phyloP scores from a whole-genome alignment of 2,888 invertebrate genomes.

The Eucriotettix oculatus region DNA sequence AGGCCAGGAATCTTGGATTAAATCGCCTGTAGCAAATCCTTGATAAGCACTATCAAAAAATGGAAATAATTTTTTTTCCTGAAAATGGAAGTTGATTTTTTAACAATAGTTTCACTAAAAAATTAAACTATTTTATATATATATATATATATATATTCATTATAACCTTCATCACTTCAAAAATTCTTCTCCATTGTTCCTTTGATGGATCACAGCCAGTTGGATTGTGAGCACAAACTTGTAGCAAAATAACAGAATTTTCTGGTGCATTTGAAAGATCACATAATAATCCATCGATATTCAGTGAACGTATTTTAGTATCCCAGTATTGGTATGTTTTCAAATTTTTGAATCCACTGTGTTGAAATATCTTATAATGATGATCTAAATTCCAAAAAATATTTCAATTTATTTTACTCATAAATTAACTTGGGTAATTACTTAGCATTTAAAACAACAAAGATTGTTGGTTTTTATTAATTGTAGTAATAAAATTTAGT shows the following conservation, averaged over 20 bases:
- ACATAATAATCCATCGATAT: conserved; percentile 50
- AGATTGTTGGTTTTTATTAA: too few species aligned
- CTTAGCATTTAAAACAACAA: too few species aligned
- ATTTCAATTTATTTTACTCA: too few species aligned
- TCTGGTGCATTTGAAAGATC: conserved; percentile 35
- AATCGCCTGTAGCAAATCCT: conserved; percentile 1
- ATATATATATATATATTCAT: too few species aligned
- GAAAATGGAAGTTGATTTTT: not conserved
- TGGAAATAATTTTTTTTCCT: conserved; percentile 5
- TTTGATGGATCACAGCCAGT: conserved; percentile 90
- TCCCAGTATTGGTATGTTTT: conserved; percentile 87
- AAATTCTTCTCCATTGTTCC: conserved; percentile 84
- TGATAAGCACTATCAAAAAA: conserved; percentile 4
- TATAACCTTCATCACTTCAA: conserved; percentile 58
- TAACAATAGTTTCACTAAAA: too few species aligned
- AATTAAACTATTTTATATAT: too few species aligned
- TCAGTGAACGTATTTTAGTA: conserved; percentile 44
- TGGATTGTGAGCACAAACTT: conserved; percentile 96
- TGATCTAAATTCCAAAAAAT: conserved; percentile 45
- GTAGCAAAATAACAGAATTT: conserved; percentile 58
- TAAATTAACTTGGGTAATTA: too few species aligned
- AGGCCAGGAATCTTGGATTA: conserved; percentile 2
- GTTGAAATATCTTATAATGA: conserved; percentile 71
- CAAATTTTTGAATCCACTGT: conserved; percentile 64
- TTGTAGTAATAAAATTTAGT: too few species aligned